Percentiles rank a stretch among this genome's conserved stretches.
phyloP scores from a whole-genome alignment of 2,797 vertebrate genomes.

The Myiothlypis coronata region DNA sequence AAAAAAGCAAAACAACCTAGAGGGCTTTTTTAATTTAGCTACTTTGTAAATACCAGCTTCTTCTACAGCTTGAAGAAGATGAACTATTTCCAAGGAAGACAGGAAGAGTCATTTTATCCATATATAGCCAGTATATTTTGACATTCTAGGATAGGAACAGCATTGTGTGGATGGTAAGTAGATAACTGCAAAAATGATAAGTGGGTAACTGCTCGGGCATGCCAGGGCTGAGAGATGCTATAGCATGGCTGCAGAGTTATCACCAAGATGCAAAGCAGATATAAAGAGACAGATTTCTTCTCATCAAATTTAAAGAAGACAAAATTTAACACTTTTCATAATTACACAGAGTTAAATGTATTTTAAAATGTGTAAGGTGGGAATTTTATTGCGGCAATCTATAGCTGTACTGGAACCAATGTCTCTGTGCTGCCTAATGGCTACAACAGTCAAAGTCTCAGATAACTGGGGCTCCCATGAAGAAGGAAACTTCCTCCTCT shows the following conservation, averaged over 20 bases:
- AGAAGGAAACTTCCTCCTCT: not conserved
- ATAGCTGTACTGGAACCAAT: not conserved
- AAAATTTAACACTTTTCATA: not conserved
- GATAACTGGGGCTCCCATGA: not conserved
- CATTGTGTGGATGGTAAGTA: not conserved
- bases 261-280: not conserved
- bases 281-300: not conserved
- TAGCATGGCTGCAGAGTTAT: not conserved
- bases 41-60: not conserved
- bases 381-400: not conserved
- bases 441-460: not conserved
- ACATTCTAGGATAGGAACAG: not conserved
- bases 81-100: not conserved
- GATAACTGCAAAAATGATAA: not conserved
- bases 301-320: not conserved
- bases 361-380: not conserved
- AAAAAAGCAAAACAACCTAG: not conserved
- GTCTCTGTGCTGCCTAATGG: not conserved
- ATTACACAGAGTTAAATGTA: not conserved
- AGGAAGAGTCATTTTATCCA: not conserved
- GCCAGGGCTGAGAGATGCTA: not conserved
- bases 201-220: not conserved
- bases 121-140: not conserved
- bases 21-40: not conserved
- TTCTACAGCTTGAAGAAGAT: not conserved